Base-by-base conservation (phyloP, 1,140 invertebrate species). In the Drosophila ironensis region DNA sequence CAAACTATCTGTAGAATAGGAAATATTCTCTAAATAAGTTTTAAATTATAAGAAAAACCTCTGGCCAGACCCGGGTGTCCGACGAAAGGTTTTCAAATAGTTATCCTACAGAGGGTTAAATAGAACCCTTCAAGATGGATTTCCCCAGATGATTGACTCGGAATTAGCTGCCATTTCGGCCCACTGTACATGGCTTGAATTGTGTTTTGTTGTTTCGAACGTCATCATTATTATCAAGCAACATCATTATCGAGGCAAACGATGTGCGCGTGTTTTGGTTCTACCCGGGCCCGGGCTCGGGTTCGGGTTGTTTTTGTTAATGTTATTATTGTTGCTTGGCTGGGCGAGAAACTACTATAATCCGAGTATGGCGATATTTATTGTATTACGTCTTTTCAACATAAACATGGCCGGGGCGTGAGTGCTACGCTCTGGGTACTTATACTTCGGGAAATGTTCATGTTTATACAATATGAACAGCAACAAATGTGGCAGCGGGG, bases 351-450 rank as follows among this genome's bases (percentile, higher is more conserved):
- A 59, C 75, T 84, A 69, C 66, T 47, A n/a, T n/a, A 82, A 61
- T 73, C 56, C 41, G 54, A 66, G 52, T 37, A 22, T 66, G 30
- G 53, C 56, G 71, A 74, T 84, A 86, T 84, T 82, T 84, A 78
- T 86, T 84, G 70, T 86, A 53, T 78, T 74, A 86, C 81, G 78
- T 84, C 70, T 78, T 78, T 82, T 69, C 84, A 77, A 84, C 78
- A 82, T 77, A 78, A 82, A 82, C 50, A 64, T 76, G 68, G 41
- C 30, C n/a, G n/a, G n/a, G 11, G 44, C 46, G 44, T 63, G 59
- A 42, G 22, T 40, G 30, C 19, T 25, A 24, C 41, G 24, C 25
- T 60, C 17, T 60, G 22, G 50, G 33, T 51, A 40, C 30, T 50
- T 69, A 41, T 57, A 59, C 42, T 44, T 33, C 16, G 14, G 45